Conservation (phyloP, 2,113 vertebrate species). For the Terrapene triunguis region DNA sequence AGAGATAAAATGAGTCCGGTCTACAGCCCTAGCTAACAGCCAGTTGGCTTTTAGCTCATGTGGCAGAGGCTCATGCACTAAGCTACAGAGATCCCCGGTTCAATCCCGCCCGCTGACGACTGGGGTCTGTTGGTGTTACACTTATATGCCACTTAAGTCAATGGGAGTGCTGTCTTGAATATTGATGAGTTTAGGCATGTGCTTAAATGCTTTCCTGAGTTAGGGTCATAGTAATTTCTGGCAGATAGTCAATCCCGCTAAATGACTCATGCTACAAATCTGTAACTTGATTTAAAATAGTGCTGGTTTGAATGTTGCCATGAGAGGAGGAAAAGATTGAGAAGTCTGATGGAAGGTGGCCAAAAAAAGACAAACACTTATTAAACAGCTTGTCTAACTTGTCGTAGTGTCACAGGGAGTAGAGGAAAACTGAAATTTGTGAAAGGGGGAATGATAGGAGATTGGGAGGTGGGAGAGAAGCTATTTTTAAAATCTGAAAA, state of each 20-base stretch:
- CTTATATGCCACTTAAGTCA: neutral
- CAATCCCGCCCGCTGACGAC: too few relatives aligned
- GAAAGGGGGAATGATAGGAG: neutral
- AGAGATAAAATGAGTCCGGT: too few relatives aligned
- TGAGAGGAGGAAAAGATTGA: slow-evolving; percentile 45
- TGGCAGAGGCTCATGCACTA: too few relatives aligned
- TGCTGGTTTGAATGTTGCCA: slow-evolving; percentile 54
- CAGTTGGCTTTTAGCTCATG: too few relatives aligned
- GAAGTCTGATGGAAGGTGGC: slow-evolving; percentile 4
- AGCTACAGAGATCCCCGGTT: too few relatives aligned
- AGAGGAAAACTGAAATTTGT: neutral
- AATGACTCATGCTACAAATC: slow-evolving; percentile 51
- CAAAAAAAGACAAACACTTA: neutral
- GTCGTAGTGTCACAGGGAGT: slow-evolving; percentile 1
- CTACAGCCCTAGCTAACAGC: too few relatives aligned
- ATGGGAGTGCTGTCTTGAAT: neutral
- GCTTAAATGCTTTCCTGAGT: slow-evolving; percentile 40
- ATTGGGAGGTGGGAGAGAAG: neutral
- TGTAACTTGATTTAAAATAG: slow-evolving; percentile 63
- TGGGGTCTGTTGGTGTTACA: too few relatives aligned
- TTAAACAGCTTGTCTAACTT: neutral
- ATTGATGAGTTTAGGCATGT: neutral
- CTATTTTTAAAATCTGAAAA: neutral
- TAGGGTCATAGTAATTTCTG: slow-evolving; percentile 25
- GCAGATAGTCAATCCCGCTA: slow-evolving; percentile 49